A percentile compares a stretch with the other conserved stretches of the same genome.
phyloP scores from a whole-genome alignment of 2,113 vertebrate species.

The Cyanocitta stelleri region DNA sequence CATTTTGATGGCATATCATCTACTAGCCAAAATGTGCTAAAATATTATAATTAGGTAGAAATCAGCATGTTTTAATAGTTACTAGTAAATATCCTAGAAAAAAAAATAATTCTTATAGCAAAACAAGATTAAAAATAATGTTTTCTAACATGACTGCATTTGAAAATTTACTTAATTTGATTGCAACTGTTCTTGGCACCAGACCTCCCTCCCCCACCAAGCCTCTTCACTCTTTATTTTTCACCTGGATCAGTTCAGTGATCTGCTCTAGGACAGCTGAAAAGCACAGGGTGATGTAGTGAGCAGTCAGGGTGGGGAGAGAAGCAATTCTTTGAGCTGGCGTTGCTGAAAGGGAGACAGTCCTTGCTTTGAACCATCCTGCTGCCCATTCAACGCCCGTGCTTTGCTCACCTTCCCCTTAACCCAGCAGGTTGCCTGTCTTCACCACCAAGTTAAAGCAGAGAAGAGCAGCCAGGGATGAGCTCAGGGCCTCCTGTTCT shows the following conservation, averaged over 20 bases:
- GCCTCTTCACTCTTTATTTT: neutral
- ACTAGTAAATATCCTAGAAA: neutral
- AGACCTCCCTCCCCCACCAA: neutral
- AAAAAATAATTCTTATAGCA: neutral
- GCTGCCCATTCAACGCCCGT: accelerated
- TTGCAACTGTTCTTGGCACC: neutral
- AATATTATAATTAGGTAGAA: neutral
- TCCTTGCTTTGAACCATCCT: neutral
- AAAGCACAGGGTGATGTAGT: neutral
- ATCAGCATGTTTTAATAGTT: neutral
- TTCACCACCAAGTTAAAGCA: neutral
- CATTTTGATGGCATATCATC: accelerated
- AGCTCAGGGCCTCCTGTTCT: neutral
- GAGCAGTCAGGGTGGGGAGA: neutral
- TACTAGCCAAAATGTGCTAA: neutral
- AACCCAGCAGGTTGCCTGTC: neutral
- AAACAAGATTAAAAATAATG: neutral
- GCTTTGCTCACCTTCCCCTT: neutral
- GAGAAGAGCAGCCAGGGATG: neutral
- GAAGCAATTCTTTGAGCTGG: neutral
- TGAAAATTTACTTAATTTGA: neutral
- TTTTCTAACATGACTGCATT: neutral
- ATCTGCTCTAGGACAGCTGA: neutral
- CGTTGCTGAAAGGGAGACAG: neutral
- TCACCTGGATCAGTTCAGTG: neutral